phyloP scores from a whole-genome alignment of 2,888 invertebrate genomes.

The Plusia festucae region DNA sequence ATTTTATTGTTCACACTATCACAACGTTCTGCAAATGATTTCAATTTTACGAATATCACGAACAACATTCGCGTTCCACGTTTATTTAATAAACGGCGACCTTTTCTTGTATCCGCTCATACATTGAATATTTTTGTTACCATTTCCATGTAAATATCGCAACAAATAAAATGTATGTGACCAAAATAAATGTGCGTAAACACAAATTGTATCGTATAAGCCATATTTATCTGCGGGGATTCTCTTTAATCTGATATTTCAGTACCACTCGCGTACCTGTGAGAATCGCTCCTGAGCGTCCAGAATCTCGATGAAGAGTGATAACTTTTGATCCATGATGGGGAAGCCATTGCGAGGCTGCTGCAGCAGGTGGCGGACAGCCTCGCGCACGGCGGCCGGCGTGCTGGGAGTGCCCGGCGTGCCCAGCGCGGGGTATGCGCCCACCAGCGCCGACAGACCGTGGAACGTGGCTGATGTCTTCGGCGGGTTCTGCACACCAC shows the following conservation, averaged over 20 bases:
- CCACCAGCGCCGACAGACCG: constrained; percentile 83
- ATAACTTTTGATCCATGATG: constrained; percentile 93
- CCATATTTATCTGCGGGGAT: constrained; percentile 11
- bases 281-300: constrained; percentile 95
- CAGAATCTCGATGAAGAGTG: constrained; percentile 94
- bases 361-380: constrained; percentile 91
- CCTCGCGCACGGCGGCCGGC: constrained; percentile 91
- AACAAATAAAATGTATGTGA: constrained; percentile 30
- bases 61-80: constrained; percentile 9
- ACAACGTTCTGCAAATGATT: constrained; percentile 38
- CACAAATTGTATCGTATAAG: constrained; percentile 24
- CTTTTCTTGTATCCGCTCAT: constrained; percentile 20
- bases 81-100: constrained; percentile 32
- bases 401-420: constrained; percentile 87
- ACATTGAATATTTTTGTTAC: constrained; percentile 36
- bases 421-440: constrained; percentile 71
- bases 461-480: constrained; percentile 91
- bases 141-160: constrained; percentile 42
- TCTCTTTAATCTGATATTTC: constrained; percentile 3
- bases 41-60: constrained; percentile 30
- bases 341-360: constrained; percentile 93
- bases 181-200: constrained; percentile 39
- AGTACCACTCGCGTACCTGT: constrained; percentile 88
- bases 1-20: constrained; percentile 50
- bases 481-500: constrained; percentile 85